phyloP scores from a whole-genome alignment of 2,113 vertebrate species.

The Poecile atricapillus region DNA sequence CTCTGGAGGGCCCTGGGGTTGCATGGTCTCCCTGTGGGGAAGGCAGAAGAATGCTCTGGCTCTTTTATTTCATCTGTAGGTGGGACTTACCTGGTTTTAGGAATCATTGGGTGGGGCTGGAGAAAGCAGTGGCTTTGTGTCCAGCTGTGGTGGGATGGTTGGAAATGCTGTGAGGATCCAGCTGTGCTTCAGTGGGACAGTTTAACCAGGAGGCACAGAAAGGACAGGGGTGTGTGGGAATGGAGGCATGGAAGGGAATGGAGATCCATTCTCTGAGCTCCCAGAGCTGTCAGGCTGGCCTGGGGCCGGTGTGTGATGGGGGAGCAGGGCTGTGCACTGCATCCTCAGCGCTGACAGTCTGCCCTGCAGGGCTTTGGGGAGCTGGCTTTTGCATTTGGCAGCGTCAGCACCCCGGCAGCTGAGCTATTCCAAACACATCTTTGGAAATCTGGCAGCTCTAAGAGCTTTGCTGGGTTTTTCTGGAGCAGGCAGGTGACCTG shows the following conservation, averaged over 20 bases:
- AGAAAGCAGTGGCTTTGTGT: background rate
- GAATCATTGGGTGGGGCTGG: background rate
- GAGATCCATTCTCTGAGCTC: background rate
- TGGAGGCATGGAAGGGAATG: rapidly evolving
- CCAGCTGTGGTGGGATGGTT: background rate
- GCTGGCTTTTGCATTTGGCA: background rate
- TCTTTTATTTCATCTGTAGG: background rate
- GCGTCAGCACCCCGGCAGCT: background rate
- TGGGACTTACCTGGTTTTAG: background rate
- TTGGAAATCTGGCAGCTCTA: background rate
- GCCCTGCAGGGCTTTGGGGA: background rate
- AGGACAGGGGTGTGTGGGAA: no score
- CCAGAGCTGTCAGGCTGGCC: background rate
- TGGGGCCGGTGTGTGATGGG: background rate
- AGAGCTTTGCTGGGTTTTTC: background rate
- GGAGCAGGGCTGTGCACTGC: background rate
- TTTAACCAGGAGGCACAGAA: background rate
- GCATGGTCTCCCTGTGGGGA: background rate
- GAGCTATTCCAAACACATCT: background rate
- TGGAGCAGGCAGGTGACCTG: background rate
- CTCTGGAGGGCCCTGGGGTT: background rate
- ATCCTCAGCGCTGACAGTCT: no score
- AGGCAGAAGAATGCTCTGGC: background rate
- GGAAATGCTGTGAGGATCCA: background rate
- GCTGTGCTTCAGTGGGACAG: background rate